Evolutionary conservation across 2,113 vertebrate genomes (phyloP).

Genomic region (Progne subis): DNA sequence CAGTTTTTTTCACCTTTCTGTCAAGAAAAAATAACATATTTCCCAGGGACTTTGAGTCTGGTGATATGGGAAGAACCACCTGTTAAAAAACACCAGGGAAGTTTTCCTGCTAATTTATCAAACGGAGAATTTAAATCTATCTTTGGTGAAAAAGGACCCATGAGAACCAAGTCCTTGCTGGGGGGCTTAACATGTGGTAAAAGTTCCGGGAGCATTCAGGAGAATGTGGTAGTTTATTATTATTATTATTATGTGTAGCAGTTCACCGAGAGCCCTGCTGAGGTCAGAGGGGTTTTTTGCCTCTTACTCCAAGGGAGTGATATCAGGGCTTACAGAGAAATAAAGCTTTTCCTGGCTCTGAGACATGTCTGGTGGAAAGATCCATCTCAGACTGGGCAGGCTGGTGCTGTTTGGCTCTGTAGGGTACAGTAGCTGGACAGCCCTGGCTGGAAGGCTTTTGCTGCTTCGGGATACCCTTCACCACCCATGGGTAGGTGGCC

Average conservation of each 20-base stretch:
- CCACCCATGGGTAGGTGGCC: neutral
- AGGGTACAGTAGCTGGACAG: neutral
- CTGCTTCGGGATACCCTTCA: neutral
- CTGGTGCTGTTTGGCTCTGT: neutral
- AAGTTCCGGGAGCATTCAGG: neutral
- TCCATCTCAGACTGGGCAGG: neutral
- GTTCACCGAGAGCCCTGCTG: neutral
- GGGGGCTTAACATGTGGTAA: neutral
- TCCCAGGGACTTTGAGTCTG: neutral
- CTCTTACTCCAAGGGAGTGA: neutral
- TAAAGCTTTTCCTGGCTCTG: neutral
- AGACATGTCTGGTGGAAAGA: neutral
- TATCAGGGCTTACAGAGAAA: neutral
- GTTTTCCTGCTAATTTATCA: conserved; percentile 23
- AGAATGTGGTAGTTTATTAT: neutral
- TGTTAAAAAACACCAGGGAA: neutral
- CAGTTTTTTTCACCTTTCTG: neutral
- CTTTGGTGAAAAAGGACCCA: neutral
- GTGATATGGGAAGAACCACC: conserved; percentile 32
- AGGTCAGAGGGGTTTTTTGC: rapidly evolving
- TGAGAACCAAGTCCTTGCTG: neutral
- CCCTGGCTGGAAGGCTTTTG: neutral
- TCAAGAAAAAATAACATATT: neutral
- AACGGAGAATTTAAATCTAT: neutral
- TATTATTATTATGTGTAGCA: neutral